Evolutionary conservation across 2,797 vertebrate genomes (phyloP).

Genomic region (Falco cherrug): DNA sequence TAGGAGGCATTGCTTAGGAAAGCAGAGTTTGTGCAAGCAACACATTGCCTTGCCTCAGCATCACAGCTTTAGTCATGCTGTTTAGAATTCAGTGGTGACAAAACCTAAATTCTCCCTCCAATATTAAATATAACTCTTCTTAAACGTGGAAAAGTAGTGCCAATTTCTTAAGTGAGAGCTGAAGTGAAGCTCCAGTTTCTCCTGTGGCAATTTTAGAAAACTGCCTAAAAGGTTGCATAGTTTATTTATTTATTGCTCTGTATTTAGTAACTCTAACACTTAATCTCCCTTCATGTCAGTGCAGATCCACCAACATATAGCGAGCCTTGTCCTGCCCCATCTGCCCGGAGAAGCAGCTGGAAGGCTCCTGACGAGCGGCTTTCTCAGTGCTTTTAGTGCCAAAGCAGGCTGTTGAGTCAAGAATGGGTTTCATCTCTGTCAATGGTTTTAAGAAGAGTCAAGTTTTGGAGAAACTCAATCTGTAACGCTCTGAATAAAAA

Average conservation of each 20-base stretch:
- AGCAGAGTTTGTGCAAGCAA: slow-evolving; percentile 6
- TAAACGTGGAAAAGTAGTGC: background rate
- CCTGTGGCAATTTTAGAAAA: slow-evolving; percentile 17
- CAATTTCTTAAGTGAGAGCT: background rate
- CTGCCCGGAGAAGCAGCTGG: background rate
- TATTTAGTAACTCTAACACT: background rate
- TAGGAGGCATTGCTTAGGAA: slow-evolving; percentile 35
- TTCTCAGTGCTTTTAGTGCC: background rate
- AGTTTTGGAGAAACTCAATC: background rate
- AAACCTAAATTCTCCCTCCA: slow-evolving; percentile 49
- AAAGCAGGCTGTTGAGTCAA: background rate
- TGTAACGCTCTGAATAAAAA: background rate
- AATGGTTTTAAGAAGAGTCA: background rate
- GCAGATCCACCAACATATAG: background rate
- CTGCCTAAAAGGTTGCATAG: background rate
- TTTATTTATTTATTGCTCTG: background rate
- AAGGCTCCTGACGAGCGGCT: background rate
- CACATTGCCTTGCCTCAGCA: slow-evolving; percentile 10
- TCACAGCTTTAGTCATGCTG: slow-evolving; percentile 39
- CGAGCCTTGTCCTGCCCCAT: background rate
- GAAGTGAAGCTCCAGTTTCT: background rate
- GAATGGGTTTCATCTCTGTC: background rate
- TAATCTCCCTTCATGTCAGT: background rate
- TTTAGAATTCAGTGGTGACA: slow-evolving; percentile 38
- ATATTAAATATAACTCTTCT: slow-evolving; percentile 56